Evolutionary conservation across 2,888 invertebrate genomes (phyloP), one percentile per base, ranked within the genome.

Genomic region (Palloptera scutellata): DNA sequence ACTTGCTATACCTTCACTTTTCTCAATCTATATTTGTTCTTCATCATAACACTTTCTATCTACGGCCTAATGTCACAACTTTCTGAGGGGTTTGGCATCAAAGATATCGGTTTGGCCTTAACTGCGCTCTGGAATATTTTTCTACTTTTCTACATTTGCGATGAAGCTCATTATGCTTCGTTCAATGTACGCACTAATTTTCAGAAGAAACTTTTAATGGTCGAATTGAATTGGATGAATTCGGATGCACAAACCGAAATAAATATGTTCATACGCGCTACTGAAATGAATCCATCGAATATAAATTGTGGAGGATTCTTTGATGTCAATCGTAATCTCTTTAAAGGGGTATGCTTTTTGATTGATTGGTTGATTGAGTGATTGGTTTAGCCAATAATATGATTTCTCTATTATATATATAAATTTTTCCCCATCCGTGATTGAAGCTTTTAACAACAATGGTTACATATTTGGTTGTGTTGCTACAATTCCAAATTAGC

Each of bases 181-280:
- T 89, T 90, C 74, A 90, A 91, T 82, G 91, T 90, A 80, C 87
- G 90, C 61, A 91, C 90, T 0, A 89, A 91, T 80, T 92, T 92
- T 74, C 91, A 92, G 81, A 92, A 91, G 84, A 91, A 91, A 75
- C 83, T 92, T 12, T 81, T 92, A 1, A 88, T 91, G 86, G 91
- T 91, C 1, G 91, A 92, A 77, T 78, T 92, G 3, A 90, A 91
- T 1, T 91, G 91, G 91, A 91, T 91, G 91, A 91, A 91, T 76
- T 88, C 90, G 1, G 91, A 91, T 76, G 91, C 91, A 0, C 91
- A 91, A 80, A 91, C 91, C 10, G 92, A 92, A 81, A 90, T 92
- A 41, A 91, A 91, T 80, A 92, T 91, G 91, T 92, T 92, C 78
- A 81, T 92, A 63, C 86, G 91, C 55, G 91, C 92, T 41, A 92